These are phyloP conservation scores for Gambusia affinis DNA, from an alignment of 2,113 vertebrate genomes.

Conservation along the genomic window DNA sequence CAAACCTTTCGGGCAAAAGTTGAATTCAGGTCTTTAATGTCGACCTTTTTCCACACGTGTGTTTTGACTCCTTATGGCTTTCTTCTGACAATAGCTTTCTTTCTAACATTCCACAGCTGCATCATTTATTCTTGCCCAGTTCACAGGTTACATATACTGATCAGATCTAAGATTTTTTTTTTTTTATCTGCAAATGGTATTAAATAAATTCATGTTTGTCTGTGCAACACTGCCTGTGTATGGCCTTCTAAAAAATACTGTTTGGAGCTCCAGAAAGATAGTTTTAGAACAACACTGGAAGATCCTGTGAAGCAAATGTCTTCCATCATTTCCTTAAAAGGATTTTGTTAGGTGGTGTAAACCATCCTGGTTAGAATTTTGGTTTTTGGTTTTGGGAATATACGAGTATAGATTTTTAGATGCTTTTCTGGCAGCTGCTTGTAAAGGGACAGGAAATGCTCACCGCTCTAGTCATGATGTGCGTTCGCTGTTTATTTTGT, in stretches of 20 bases:
- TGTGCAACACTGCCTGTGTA: no score
- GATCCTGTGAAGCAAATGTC: not conserved
- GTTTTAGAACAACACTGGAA: not conserved
- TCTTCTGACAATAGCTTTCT: not conserved
- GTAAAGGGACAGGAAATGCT: slow-evolving; percentile 40
- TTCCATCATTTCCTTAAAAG: not conserved
- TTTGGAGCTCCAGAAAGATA: no score
- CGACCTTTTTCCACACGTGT: no score
- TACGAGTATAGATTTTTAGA: slow-evolving; percentile 4
- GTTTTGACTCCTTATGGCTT: not conserved
- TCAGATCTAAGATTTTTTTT: no score
- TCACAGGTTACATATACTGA: no score
- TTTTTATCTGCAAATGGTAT: no score
- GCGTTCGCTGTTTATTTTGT: slow-evolving; percentile 64
- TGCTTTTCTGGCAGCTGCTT: slow-evolving; percentile 15
- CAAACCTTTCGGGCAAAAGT: no score
- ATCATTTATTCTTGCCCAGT: no score
- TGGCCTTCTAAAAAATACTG: no score
- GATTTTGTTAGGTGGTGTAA: not conserved
- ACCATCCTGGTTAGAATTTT: not conserved
- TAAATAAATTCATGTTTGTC: no score
- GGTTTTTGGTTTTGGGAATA: not conserved
- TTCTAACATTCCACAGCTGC: not conserved
- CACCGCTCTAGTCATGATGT: slow-evolving; percentile 33
- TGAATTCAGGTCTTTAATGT: not conserved